Base-by-base conservation (phyloP, 2,113 vertebrate species). In the Gobius niger region DNA sequence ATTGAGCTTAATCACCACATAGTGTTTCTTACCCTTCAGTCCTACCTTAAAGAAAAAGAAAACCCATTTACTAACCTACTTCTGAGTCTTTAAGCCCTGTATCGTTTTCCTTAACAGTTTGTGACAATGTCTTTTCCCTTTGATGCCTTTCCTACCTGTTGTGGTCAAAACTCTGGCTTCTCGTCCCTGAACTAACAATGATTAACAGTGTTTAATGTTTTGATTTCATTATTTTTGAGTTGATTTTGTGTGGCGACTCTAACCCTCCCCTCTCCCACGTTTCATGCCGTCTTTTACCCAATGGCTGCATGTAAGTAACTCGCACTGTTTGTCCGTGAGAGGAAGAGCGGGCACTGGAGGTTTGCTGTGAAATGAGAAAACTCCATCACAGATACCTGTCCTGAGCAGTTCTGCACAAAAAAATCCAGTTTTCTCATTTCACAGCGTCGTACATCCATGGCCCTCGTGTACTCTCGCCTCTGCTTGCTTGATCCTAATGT, bases 271-370 rank as follows among this genome's bases (percentile, higher is more conserved):
- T 96, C 92, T 98, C 97, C 92, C 95, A 96, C 96, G 94, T 97
- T 96, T 95, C 97, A 99, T 95, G 97, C 97, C 92, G 94, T 98
- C 96, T 96, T 94, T 94, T 95, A 94, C 96, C 94, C 98, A 95
- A 92, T 97, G 96, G 97, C 93, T 99, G 97, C 96, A 98, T 99
- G 97, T 99, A 98, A 99, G 97, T 99, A 99, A 98, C 94, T 93
- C 92, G 92, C 92, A 68, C 84, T 66, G 44, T 46, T 46, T 24
- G 53, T 56, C 53, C 6, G 1, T 9, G 40, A 14, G 18, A 14
- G 12, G 6, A 40, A 40, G 24, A 1, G 9, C 9, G 19, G 54
- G 12, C 54, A 14, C 4, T 4, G 54, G 24, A 57, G 24, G 14
- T 14, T 10, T 13, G 24, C 2, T 13, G 13, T 14, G 1, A 57